Conservation (phyloP, 2,888 invertebrate genomes). For the Leptura quadrifasciata region DNA sequence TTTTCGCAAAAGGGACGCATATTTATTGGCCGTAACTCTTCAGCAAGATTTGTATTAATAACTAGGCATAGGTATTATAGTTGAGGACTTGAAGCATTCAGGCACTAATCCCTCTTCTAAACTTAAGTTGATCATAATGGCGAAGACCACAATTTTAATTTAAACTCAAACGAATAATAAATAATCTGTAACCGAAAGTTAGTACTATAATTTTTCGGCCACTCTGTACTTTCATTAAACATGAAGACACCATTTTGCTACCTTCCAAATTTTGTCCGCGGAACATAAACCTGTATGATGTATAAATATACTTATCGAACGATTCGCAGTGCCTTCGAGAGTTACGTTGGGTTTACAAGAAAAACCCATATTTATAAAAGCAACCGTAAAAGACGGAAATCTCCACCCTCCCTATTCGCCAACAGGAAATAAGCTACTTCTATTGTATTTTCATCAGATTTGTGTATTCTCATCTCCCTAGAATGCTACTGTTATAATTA, state of each 20-base stretch:
- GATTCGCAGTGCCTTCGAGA: background rate
- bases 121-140: too few species aligned
- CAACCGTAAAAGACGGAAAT: background rate
- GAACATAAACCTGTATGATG: background rate
- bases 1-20: too few species aligned
- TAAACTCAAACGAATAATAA: too few species aligned
- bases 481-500: background rate
- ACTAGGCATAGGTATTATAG: too few species aligned
- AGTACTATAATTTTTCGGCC: too few species aligned
- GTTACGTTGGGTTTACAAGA: background rate
- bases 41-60: too few species aligned
- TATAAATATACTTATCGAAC: background rate
- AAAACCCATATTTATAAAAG: background rate
- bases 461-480: background rate
- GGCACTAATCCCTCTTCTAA: too few species aligned
- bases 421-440: background rate
- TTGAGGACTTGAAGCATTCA: too few species aligned
- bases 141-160: too few species aligned
- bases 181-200: too few species aligned
- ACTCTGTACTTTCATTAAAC: too few species aligned
- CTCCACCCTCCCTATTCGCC: background rate
- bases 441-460: background rate
- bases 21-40: too few species aligned
- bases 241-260: background rate
- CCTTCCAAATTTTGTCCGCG: background rate